phyloP scores from a whole-genome alignment of 1,140 invertebrate species.

The Rhysida immarginata region DNA sequence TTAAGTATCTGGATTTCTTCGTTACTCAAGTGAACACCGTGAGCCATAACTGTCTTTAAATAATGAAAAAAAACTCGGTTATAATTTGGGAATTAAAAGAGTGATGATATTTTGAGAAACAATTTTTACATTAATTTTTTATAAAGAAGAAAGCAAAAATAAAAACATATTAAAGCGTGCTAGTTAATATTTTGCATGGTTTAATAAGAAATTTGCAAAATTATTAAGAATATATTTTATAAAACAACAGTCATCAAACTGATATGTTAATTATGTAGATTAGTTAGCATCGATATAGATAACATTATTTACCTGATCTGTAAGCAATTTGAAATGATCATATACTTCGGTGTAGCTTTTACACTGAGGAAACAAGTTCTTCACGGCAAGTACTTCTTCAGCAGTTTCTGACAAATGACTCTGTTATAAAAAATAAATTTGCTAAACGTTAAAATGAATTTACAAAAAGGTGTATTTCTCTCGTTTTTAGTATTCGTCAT shows the following conservation, averaged over 20 bases:
- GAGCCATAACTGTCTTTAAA: slow-evolving; percentile 56
- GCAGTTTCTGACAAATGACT: slow-evolving; percentile 69
- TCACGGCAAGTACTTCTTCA: slow-evolving; percentile 50
- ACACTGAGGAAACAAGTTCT: slow-evolving; percentile 38
- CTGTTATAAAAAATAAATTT: slow-evolving; percentile 35
- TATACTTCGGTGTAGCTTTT: slow-evolving; percentile 58
- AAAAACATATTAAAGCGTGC: not conserved
- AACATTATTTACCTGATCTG: slow-evolving; percentile 44
- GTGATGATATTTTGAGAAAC: not conserved
- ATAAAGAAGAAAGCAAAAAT: slow-evolving; percentile 2
- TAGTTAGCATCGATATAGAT: not conserved
- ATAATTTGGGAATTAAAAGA: not conserved
- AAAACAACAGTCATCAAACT: not conserved
- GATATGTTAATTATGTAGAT: not conserved
- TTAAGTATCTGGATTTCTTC: slow-evolving; percentile 52
- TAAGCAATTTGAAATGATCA: slow-evolving; percentile 51
- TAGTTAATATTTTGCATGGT: too few relatives aligned
- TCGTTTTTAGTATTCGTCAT: too few relatives aligned
- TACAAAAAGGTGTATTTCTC: too few relatives aligned
- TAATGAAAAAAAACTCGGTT: not conserved
- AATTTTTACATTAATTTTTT: not conserved
- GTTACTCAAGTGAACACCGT: slow-evolving; percentile 57
- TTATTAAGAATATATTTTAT: not conserved
- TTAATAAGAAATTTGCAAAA: not conserved
- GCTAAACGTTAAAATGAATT: too few relatives aligned